Percentiles rank a stretch among this genome's conserved stretches.
phyloP scores from a whole-genome alignment of 2,888 invertebrate species.

The Pyrochroa serraticornis region DNA sequence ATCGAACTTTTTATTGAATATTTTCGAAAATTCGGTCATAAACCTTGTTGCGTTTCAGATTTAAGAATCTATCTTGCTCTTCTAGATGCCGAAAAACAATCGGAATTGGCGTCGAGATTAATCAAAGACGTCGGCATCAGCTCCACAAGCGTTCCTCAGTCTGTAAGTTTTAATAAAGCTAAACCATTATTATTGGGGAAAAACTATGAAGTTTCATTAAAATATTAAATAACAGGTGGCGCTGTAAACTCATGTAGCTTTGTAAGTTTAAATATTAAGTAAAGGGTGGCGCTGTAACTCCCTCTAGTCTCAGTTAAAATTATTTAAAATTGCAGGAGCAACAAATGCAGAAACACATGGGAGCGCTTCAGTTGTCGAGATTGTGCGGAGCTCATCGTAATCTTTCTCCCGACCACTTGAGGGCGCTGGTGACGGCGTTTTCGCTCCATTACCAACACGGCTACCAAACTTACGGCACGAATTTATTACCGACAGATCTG shows the following conservation, averaged over 20 bases:
- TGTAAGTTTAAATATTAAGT: too few species aligned
- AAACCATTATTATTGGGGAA: too few species aligned
- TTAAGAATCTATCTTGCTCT: constrained; percentile 76
- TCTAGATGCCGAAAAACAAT: constrained; percentile 68
- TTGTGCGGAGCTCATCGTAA: constrained; percentile 72
- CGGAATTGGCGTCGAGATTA: constrained; percentile 65
- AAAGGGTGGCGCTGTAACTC: too few species aligned
- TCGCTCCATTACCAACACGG: constrained; percentile 72
- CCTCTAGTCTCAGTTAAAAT: too few species aligned
- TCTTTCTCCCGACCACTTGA: constrained; percentile 61
- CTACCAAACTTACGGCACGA: constrained; percentile 61
- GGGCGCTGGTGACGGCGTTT: constrained; percentile 67
- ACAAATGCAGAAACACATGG: constrained; percentile 83
- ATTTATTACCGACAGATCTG: constrained; percentile 71
- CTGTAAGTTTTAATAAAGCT: constrained; percentile 59
- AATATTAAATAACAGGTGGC: too few species aligned
- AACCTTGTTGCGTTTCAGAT: constrained; percentile 86
- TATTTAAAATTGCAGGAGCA: constrained; percentile 60
- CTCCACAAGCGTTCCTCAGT: constrained; percentile 68
- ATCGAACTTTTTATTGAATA: constrained; percentile 78
- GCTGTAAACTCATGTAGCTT: too few species aligned
- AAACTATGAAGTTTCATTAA: not conserved
- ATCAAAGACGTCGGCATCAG: constrained; percentile 69
- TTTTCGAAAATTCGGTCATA: constrained; percentile 81
- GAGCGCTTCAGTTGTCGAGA: constrained; percentile 76